Base-by-base conservation (phyloP, 1,140 invertebrate species). In the Lordiphosa collinella region DNA sequence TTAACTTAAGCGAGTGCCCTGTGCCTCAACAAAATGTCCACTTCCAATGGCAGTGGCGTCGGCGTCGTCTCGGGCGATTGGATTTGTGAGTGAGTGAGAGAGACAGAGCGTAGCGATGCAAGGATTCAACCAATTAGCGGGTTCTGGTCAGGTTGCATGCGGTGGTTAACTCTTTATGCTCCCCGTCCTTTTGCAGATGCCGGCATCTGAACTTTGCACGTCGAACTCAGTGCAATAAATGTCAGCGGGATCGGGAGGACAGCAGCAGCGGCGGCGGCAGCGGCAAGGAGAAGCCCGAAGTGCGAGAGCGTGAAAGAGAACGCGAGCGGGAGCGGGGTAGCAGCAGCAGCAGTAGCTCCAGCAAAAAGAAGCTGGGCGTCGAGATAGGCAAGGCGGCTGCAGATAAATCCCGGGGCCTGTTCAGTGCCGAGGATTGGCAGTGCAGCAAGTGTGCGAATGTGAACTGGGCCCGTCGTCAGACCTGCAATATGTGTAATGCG, bases 371-470 rank as follows among this genome's bases (percentile, higher is more conserved):
- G 90, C 91, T 98, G 51, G 97, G 97, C 1, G 95, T 96, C 62
- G 98, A 99, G 91, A 99, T 99, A 76, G 99, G 98, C 2, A 99
- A 99, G 91, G 95, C 95, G 37, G 95, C 97, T 13, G 98, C 99
- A 4, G 98, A 99, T 88, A 99, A 99, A 90, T 99, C 97, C 70
- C 94, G 97, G 75, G 99, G 99, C 10, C 91, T 99, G 51, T 98
- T 96, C 88, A 97, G 96, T 91, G 98, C 98, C 47, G 98, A 99
- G 90, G 98, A 99, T 89, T 99, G 99, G 99, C 96, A 99, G 87
- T 99, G 99, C 89, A 97, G 95, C 89, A 99, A 99, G 89, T 99
- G 98, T 91, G 98, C 97, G 1, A 99, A 99, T 90, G 98, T 99
- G 2, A 99, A 99, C 89, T 99, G 99, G 99, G 98, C 98, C 0